A percentile compares a stretch with the other conserved stretches of the same genome.
Evolutionary conservation across 1,140 invertebrate genomes (phyloP).

Genomic region (Drosophila ambigua): DNA sequence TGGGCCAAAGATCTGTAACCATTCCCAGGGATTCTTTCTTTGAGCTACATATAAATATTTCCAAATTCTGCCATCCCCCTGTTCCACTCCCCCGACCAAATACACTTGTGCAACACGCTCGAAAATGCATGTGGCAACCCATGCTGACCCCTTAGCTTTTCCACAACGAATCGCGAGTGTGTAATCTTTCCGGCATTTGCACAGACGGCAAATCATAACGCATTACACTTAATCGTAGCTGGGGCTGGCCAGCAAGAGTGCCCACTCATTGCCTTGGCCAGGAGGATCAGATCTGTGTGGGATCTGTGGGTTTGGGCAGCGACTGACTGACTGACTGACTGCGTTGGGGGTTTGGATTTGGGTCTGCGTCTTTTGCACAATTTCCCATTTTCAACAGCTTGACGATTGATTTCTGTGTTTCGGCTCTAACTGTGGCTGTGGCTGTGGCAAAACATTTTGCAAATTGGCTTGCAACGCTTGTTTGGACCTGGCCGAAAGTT

Average conservation of each 20-base stretch:
- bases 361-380: constrained; percentile 62
- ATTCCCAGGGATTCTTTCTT: neutral
- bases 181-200: constrained; percentile 75
- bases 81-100: constrained; percentile 7
- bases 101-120: constrained; percentile 27
- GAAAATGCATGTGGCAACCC: constrained; percentile 14
- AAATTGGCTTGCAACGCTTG: constrained; percentile 66
- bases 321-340: too few relatives aligned
- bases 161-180: constrained; percentile 49
- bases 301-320: too few relatives aligned
- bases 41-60: neutral
- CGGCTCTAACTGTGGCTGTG: constrained; percentile 24
- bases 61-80: neutral
- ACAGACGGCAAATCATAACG: constrained; percentile 70
- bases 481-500: constrained; percentile 69
- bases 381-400: constrained; percentile 78
- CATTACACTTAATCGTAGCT: constrained; percentile 47
- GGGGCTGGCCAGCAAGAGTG: constrained; percentile 24
- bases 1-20: neutral
- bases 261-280: constrained; percentile 21
- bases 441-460: constrained; percentile 46
- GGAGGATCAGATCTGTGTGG: too few relatives aligned
- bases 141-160: constrained; percentile 34
- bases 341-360: constrained; percentile 18
- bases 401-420: constrained; percentile 69